Base-by-base conservation (phyloP, 1,140 invertebrate genomes). In the Megathymus violae region DNA sequence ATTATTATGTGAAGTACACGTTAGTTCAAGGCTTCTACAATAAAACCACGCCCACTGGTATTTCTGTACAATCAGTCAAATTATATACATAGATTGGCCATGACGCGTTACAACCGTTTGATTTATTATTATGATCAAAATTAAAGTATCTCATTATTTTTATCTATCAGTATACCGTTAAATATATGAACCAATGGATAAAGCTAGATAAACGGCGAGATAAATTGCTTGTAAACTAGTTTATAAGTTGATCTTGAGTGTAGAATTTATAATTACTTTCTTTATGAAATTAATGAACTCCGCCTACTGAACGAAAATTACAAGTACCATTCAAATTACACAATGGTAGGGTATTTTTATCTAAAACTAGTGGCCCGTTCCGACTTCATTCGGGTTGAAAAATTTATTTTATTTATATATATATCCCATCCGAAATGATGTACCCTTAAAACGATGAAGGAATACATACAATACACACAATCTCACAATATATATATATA, bases 111-210 rank as follows among this genome's bases (percentile, higher is more conserved):
- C n/a, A n/a, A n/a, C n/a, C n/a, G n/a, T 22, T 46, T 51, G 48
- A 51, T 36, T 38, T 31, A 51, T 36, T 27, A 31, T 31, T 22
- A 51, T 51, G 48, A 51, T 31, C 48, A 51, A 51, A 51, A 51
- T 15, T 17, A 16, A 36, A 36, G 10, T 36, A 51, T 51, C 48
- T 51, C 31, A 51, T 51, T 51, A 51, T 36, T 51, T 51, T 51
- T 51, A 51, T 51, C 48, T 51, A 50, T 50, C 14, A 13, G 47
- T 16, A 36, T 15, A 36, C 10, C 27, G 5, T 22, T 22, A 31
- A 31, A 31, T 50, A 46, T 22, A 31, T 16, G 40, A 14, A 9
- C 7, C n/a, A 44, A 22, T 15, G n/a, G 43, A 22, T 46, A 46
- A 17, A 46, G 27, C 27, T 13, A 22, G 43, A 46, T 46, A 46